Evolutionary conservation across 2,888 invertebrate genomes (phyloP).

Genomic region (Caenorhabditis sp.): DNA sequence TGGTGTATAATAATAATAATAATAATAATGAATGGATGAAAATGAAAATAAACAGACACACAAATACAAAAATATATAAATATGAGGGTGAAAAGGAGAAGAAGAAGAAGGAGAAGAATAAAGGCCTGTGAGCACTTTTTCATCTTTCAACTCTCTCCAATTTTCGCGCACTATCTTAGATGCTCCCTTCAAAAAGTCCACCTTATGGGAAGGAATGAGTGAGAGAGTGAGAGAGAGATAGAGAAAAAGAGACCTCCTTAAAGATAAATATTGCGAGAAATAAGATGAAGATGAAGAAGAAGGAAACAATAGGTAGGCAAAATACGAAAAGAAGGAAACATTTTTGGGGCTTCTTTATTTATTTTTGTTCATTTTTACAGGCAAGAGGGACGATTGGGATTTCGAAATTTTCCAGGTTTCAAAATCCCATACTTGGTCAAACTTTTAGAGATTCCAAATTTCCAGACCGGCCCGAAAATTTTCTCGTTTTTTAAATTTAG

Average conservation of each 20-base stretch:
- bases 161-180: not conserved
- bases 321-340: not conserved
- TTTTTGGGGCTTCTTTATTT: not conserved
- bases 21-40: too few relatives aligned
- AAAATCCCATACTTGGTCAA: too few relatives aligned
- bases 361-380: not conserved
- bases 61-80: too few relatives aligned
- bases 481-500: too few relatives aligned
- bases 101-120: not conserved
- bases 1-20: too few relatives aligned
- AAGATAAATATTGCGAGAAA: not conserved
- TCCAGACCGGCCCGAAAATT: too few relatives aligned
- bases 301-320: not conserved
- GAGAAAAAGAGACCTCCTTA: not conserved
- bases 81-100: not conserved
- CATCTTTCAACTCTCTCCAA: not conserved
- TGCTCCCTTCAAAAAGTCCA: not conserved
- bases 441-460: too few relatives aligned
- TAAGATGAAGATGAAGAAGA: not conserved
- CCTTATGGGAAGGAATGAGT: not conserved
- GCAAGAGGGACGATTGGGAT: not conserved
- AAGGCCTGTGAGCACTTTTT: not conserved
- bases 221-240: not conserved
- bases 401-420: not conserved
- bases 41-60: too few relatives aligned